phyloP scores from a whole-genome alignment of 2,888 invertebrate genomes.

The Epinotia ramella region DNA sequence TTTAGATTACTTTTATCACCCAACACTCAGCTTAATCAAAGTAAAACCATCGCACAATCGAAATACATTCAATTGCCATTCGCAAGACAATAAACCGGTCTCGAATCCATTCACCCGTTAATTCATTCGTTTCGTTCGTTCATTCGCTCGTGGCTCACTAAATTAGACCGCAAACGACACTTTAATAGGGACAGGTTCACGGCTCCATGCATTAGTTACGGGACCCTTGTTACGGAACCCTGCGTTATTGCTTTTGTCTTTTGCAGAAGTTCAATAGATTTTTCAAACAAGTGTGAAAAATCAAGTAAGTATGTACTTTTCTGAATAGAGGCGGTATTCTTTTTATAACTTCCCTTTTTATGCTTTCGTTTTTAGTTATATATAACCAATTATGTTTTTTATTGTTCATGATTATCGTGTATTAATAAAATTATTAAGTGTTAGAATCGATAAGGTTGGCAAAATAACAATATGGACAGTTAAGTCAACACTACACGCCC shows the following conservation, averaged over 20 bases:
- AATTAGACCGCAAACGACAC: conserved; percentile 45
- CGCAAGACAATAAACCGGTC: conserved; percentile 27
- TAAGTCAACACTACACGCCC: too few species aligned
- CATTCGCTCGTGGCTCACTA: conserved; percentile 32
- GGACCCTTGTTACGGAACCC: conserved; percentile 14
- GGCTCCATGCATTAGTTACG: conserved; percentile 20
- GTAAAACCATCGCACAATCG: conserved; percentile 19
- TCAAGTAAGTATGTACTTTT: too few species aligned
- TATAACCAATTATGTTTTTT: too few species aligned
- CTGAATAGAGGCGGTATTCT: too few species aligned
- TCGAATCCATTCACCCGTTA: conserved; percentile 34
- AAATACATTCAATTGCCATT: conserved; percentile 26
- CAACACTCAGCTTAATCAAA: conserved; percentile 13
- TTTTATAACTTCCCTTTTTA: too few species aligned
- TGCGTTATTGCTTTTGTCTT: neutral
- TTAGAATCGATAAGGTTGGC: too few species aligned
- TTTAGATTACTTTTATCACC: neutral
- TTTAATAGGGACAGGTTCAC: conserved; percentile 37
- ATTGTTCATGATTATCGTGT: too few species aligned
- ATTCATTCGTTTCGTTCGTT: conserved; percentile 31
- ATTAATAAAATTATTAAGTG: too few species aligned
- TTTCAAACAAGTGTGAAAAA: too few species aligned
- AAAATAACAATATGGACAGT: too few species aligned
- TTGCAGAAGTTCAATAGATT: neutral
- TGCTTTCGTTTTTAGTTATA: too few species aligned